Evolutionary conservation across 2,113 vertebrate genomes (phyloP), one percentile per base, ranked within the genome.

Genomic region (Heterocephalus glaber): DNA sequence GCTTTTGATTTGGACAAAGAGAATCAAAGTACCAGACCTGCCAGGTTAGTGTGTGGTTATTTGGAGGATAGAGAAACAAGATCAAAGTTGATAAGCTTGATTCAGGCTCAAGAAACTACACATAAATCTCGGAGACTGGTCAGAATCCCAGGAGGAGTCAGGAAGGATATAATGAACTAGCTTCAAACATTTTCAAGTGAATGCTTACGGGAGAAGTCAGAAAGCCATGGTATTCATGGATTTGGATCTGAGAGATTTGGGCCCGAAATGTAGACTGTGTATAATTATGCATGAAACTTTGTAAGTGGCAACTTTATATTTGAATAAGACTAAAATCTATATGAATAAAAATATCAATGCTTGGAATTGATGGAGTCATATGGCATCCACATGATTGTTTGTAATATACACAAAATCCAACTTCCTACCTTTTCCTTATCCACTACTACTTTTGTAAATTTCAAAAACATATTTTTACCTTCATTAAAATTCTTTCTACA

Each of bases 401-500:
- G 77, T 8, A 63, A 80, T 79, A 77, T 35, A 41, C 54, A 74
- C 24, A 89, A 72, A 92, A 80, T 54, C 11, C 81, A 44, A 38
- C 77, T 90, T 94, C 4, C 38, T 70, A 49, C 4, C 35, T 93
- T 61, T 84, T 89, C 2, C 56, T 41, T 47, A 54, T 68, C 7
- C 41, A 72, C 65, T 86, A 92, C 11, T 54, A 92, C 38, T 82
- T 95, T 65, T 85, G 30, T 65, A 58, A 89, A 92, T 33, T 77
- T 88, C 63, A 65, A 52, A 35, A 38, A 38, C 35, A 91, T 24
- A 87, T 72, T 74, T 79, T 86, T 5, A 35, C 38, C 11, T 81
- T 80, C 74, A 66, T 92, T 94, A 82, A 94, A 90, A 86, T 88
- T 93, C 88, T 74, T 94, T 92, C 14, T 52, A 79, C 2, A 60